Percentiles rank a stretch among this genome's conserved stretches.
Evolutionary conservation across 2,888 invertebrate species (phyloP).

Genomic region (Ferrisia virgata): DNA sequence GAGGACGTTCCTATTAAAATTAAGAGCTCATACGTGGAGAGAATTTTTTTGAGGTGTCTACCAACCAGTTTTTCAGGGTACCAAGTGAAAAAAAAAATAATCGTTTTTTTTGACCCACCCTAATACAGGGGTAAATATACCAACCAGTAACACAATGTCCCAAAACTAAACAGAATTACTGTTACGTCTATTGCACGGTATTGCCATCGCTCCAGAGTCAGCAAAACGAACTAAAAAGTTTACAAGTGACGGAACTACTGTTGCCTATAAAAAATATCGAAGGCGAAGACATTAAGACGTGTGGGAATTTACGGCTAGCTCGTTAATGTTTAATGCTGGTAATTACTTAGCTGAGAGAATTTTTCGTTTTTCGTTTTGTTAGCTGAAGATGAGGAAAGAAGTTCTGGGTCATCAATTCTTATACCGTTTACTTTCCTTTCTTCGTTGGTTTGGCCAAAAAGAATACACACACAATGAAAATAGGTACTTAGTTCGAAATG

Average conservation of each 20-base stretch:
- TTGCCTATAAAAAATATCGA: constrained; percentile 1
- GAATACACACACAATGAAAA: not conserved
- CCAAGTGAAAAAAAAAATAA: no score
- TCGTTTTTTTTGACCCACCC: no score
- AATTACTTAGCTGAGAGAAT: not conserved
- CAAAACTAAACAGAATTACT: not conserved
- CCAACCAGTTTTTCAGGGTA: no score
- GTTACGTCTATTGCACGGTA: no score
- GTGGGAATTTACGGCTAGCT: not conserved
- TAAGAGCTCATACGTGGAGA: no score
- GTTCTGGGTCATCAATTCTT: not conserved
- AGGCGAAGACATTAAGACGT: not conserved
- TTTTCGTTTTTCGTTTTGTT: not conserved
- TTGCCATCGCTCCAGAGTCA: no score
- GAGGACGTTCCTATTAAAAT: no score
- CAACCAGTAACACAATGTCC: no score
- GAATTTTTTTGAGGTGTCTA: no score
- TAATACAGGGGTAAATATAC: no score
- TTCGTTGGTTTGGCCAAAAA: not conserved
- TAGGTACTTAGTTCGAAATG: not conserved
- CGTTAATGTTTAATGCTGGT: not conserved
- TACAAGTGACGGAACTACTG: not conserved
- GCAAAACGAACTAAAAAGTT: not conserved
- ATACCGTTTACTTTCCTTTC: not conserved
- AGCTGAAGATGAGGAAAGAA: not conserved